phyloP scores from a whole-genome alignment of 2,888 invertebrate species.

The Abrostola tripartita region DNA sequence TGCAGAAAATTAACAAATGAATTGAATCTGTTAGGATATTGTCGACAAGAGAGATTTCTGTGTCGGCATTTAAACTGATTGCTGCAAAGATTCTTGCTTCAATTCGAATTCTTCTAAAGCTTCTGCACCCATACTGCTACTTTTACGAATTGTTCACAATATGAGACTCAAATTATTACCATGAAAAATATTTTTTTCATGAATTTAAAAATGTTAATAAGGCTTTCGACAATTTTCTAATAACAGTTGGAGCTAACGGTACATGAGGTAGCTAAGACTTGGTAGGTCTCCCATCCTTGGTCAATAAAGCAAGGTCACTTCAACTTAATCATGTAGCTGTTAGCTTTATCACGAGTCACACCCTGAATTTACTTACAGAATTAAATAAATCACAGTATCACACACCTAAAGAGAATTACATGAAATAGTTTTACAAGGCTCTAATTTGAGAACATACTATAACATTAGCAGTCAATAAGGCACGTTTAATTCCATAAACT shows the following conservation, averaged over 20 bases:
- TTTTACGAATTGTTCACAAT: too few species aligned
- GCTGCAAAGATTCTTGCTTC: neutral
- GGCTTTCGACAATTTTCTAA: too few species aligned
- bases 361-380: neutral
- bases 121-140: too few species aligned
- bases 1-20: neutral
- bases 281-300: too few species aligned
- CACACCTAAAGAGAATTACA: neutral
- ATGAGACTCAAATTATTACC: too few species aligned
- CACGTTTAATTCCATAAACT: slow-evolving; percentile 38
- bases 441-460: slow-evolving; percentile 6
- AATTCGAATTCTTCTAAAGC: neutral
- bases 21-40: neutral
- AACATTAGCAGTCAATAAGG: slow-evolving; percentile 39
- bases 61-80: neutral
- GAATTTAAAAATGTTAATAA: too few species aligned
- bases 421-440: neutral
- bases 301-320: too few species aligned
- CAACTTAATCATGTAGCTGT: too few species aligned
- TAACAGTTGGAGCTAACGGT: too few species aligned
- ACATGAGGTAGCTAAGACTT: too few species aligned
- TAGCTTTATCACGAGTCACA: too few species aligned
- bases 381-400: neutral
- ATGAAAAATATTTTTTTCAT: too few species aligned
- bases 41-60: neutral